Conservation (phyloP, 2,888 invertebrate species). For the Neoascia interrupta region DNA sequence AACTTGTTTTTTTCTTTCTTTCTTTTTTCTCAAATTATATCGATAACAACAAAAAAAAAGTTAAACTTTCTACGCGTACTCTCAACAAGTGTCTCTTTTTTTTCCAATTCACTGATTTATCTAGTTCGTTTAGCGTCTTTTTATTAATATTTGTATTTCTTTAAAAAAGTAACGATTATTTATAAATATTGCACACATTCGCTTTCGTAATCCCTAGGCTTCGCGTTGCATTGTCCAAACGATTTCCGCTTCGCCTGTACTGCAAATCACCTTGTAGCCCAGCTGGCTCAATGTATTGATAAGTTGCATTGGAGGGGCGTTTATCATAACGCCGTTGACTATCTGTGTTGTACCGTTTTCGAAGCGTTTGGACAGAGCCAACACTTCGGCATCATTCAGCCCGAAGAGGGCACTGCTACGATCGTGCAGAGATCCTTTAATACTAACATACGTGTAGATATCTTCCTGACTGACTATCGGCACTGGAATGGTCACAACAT, state of each 20-base stretch:
- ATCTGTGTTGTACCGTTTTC: constrained; percentile 83
- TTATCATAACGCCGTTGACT: constrained; percentile 87
- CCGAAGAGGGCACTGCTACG: constrained; percentile 88
- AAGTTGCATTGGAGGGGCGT: constrained; percentile 85
- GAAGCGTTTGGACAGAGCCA: constrained; percentile 86
- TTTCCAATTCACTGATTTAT: background rate
- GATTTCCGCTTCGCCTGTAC: constrained; percentile 90
- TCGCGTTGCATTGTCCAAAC: constrained; percentile 92
- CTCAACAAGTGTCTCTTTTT: constrained; percentile 74
- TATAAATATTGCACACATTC: constrained; percentile 56
- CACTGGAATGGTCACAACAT: constrained; percentile 79
- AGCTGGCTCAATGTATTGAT: constrained; percentile 88
- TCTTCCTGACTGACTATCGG: constrained; percentile 81
- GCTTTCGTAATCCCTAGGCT: constrained; percentile 80
- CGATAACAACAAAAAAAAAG: constrained; percentile 1
- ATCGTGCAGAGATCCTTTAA: constrained; percentile 89
- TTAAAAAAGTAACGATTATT: constrained; percentile 50
- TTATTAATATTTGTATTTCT: constrained; percentile 71
- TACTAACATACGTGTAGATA: constrained; percentile 86
- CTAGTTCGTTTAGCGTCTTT: constrained; percentile 31
- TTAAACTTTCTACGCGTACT: background rate
- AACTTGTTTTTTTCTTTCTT: constrained; percentile 10
- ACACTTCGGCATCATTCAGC: constrained; percentile 85
- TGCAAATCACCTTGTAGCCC: constrained; percentile 88
- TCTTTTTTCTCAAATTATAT: constrained; percentile 1